These are phyloP conservation scores for Brachionus angularis DNA, from an alignment of 1,140 invertebrate genomes.

Conservation along the genomic window DNA sequence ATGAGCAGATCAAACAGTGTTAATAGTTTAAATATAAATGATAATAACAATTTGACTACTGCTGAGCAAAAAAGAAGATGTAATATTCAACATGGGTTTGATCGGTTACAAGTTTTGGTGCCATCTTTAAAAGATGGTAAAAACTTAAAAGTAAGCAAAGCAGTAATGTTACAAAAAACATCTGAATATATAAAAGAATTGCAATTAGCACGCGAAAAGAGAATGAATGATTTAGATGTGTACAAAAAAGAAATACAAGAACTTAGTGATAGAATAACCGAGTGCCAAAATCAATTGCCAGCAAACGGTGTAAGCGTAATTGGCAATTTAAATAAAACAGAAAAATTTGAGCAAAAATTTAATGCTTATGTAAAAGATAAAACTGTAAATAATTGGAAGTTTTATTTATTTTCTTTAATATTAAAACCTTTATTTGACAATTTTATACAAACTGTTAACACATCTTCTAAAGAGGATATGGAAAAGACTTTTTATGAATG, in stretches of 20 bases:
- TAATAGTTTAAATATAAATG: no score
- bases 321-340: conserved; percentile 62
- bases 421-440: conserved; percentile 78
- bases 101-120: conserved; percentile 85
- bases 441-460: conserved; percentile 83
- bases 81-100: conserved; percentile 95
- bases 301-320: conserved; percentile 90
- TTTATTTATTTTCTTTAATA: conserved; percentile 76
- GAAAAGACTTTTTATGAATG: conserved; percentile 83
- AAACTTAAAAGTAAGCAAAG: conserved; percentile 83
- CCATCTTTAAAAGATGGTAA: conserved; percentile 80
- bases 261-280: conserved; percentile 65
- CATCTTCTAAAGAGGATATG: conserved; percentile 81
- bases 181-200: conserved; percentile 89
- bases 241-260: conserved; percentile 75
- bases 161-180: conserved; percentile 69
- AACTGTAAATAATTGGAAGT: conserved; percentile 92
- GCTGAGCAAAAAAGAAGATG: conserved; percentile 94
- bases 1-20: conserved; percentile 30
- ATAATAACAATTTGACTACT: conserved; percentile 53
- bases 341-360: conserved; percentile 89
- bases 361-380: conserved; percentile 79
- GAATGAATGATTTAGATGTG: conserved; percentile 82
- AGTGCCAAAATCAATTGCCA: conserved; percentile 83
- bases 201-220: conserved; percentile 73